Percentiles rank a stretch among this genome's conserved stretches.
Evolutionary conservation across 2,113 vertebrate genomes (phyloP).

Genomic region (Galemys pyrenaicus): DNA sequence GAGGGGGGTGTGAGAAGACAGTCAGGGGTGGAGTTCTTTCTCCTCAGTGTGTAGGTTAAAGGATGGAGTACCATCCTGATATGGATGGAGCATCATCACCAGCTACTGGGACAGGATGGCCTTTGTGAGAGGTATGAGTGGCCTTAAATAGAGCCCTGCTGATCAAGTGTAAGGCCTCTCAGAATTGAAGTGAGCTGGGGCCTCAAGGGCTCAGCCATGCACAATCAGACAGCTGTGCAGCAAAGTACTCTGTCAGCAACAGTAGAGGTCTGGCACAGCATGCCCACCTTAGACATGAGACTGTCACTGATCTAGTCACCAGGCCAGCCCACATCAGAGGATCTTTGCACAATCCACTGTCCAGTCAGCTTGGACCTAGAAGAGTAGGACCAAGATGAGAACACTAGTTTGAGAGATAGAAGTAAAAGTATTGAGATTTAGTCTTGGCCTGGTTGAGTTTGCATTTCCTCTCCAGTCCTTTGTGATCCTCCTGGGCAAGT

Average conservation of each 20-base stretch:
- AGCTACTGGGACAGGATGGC: background rate
- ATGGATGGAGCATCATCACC: background rate
- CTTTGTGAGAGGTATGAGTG: constrained; percentile 6
- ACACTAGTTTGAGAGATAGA: background rate
- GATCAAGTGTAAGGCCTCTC: background rate
- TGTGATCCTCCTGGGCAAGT: background rate
- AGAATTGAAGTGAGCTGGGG: background rate
- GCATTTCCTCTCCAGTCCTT: background rate
- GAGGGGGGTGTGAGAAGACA: background rate
- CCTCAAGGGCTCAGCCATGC: background rate
- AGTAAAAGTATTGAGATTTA: background rate
- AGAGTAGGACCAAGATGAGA: background rate
- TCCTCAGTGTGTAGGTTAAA: background rate
- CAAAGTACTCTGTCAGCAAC: background rate
- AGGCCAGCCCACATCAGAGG: background rate
- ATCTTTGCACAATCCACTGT: background rate
- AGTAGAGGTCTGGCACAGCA: background rate
- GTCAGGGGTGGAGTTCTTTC: rapidly evolving
- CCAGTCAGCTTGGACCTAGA: background rate
- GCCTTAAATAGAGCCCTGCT: background rate
- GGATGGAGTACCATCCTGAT: too few species aligned
- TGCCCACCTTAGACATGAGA: background rate
- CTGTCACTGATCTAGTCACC: background rate
- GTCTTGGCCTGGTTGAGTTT: background rate
- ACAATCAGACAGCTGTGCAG: background rate